phyloP scores from a whole-genome alignment of 2,797 vertebrate species.

The Telmatherina bonti region DNA sequence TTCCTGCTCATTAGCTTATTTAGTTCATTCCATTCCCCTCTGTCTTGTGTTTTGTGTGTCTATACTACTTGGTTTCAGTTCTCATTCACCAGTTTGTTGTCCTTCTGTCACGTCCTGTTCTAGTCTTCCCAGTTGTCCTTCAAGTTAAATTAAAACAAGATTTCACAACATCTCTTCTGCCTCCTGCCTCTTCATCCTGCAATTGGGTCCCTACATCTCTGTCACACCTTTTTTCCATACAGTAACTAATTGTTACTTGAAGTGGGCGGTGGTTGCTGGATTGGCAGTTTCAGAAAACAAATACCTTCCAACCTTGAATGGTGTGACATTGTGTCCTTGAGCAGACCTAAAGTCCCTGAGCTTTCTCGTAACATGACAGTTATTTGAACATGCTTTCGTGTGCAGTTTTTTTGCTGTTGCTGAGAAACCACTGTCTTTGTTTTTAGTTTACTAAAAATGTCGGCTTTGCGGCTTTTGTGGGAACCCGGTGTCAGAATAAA shows the following conservation, averaged over 20 bases:
- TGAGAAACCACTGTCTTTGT: slow-evolving; percentile 39
- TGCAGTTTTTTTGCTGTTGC: neutral
- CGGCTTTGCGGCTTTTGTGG: slow-evolving; percentile 43
- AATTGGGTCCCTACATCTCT: no score
- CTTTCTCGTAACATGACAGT: slow-evolving; percentile 20
- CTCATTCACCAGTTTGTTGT: no score
- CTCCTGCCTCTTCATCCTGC: no score
- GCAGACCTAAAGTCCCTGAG: neutral
- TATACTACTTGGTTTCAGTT: no score
- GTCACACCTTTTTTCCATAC: neutral
- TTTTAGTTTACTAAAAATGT: slow-evolving; percentile 34
- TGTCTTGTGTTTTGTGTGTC: no score
- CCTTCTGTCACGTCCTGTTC: no score
- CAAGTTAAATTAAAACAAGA: no score
- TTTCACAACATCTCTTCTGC: no score
- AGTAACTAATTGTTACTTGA: neutral
- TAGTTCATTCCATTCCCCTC: no score
- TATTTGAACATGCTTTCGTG: slow-evolving; percentile 31
- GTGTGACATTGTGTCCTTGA: neutral
- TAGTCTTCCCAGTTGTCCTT: no score
- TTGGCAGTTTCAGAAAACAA: neutral
- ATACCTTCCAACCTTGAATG: neutral
- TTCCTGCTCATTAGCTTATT: no score
- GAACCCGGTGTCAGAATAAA: slow-evolving; percentile 38
- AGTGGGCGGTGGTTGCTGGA: neutral